Percentiles rank a stretch among this genome's conserved stretches.
Evolutionary conservation across 2,888 invertebrate species (phyloP).

Genomic region (Bhutanitis thaidina): DNA sequence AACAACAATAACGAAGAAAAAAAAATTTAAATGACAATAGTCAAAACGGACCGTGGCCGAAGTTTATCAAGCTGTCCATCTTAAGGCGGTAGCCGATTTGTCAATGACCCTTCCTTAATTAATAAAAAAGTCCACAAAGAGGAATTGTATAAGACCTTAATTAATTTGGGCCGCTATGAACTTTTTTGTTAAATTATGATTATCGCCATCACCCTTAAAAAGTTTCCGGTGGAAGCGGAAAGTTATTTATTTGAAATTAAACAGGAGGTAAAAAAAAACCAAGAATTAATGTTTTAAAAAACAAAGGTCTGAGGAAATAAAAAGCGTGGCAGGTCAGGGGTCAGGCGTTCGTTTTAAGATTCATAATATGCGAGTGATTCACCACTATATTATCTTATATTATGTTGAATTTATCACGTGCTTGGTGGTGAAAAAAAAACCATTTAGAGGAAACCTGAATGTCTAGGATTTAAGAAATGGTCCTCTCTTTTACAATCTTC

Average conservation of each 20-base stretch:
- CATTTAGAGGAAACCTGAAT: too few relatives aligned
- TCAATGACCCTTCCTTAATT: conserved; percentile 74
- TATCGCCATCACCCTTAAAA: conserved; percentile 36
- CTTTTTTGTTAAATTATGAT: conserved; percentile 59
- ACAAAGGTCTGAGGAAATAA: too few relatives aligned
- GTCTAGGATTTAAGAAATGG: too few relatives aligned
- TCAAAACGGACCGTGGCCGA: conserved; percentile 22
- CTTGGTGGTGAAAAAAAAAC: too few relatives aligned
- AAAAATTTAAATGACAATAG: conserved; percentile 33
- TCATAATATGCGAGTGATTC: too few relatives aligned
- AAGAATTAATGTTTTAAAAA: background rate
- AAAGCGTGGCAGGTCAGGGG: too few relatives aligned
- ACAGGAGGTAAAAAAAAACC: conserved; percentile 19
- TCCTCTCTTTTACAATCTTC: too few relatives aligned
- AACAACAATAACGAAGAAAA: conserved; percentile 38
- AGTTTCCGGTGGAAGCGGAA: conserved; percentile 29
- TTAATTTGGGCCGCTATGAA: conserved; percentile 63
- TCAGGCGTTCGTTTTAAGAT: too few relatives aligned
- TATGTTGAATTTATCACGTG: too few relatives aligned
- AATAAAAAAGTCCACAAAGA: conserved; percentile 65
- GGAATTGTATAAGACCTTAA: conserved; percentile 70
- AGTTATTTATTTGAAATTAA: conserved; percentile 37
- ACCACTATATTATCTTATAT: too few relatives aligned
- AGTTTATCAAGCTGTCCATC: conserved; percentile 68
- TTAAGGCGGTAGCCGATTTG: conserved; percentile 71